These are phyloP conservation scores for Cylloceria caligata DNA, from an alignment of 2,888 invertebrate genomes.

Conservation along the genomic window DNA sequence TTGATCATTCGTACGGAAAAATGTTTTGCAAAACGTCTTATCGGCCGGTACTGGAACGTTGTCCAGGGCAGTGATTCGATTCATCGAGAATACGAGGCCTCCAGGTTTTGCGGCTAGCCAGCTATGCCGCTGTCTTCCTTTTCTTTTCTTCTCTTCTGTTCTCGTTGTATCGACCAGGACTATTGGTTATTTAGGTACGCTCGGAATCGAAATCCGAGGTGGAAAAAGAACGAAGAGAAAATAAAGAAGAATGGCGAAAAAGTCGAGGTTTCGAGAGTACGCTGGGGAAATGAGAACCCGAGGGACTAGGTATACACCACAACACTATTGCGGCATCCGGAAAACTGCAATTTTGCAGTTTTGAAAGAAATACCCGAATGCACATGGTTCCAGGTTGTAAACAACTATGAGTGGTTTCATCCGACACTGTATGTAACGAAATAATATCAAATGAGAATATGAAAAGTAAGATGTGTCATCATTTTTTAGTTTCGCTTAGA, in stretches of 20 bases:
- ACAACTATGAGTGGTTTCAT: neutral
- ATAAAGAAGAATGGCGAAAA: constrained; percentile 28
- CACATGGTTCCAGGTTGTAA: neutral
- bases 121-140: neutral
- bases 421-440: neutral
- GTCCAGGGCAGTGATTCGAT: constrained; percentile 64
- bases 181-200: constrained; percentile 56
- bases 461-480: too few species aligned
- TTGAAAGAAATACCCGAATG: neutral
- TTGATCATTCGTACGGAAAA: constrained; percentile 62
- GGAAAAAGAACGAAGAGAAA: constrained; percentile 25
- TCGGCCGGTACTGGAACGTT: constrained; percentile 25
- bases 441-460: neutral
- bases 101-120: constrained; percentile 24
- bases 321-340: constrained; percentile 23
- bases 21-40: constrained; percentile 60
- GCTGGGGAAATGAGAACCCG: constrained; percentile 30
- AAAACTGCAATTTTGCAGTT: constrained; percentile 35
- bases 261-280: constrained; percentile 12
- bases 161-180: constrained; percentile 20
- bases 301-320: neutral
- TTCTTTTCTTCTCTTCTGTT: constrained; percentile 17
- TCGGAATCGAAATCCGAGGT: constrained; percentile 21
- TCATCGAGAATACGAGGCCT: constrained; percentile 38
- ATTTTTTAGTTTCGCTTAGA: too few species aligned